Base-by-base conservation (phyloP, 2,113 vertebrate species). In the Origma solitaria region DNA sequence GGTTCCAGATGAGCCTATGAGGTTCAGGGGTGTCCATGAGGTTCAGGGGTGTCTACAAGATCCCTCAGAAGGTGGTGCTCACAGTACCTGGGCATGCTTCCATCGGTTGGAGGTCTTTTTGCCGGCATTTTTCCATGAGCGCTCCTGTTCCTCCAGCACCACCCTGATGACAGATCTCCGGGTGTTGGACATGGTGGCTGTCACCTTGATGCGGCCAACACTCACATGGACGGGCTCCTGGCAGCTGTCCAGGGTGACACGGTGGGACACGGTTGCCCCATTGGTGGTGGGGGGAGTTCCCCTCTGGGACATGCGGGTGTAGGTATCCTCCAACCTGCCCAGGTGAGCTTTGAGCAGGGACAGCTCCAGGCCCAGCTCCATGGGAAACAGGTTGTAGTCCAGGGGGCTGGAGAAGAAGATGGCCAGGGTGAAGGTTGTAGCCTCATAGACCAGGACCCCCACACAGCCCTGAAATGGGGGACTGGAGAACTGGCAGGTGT, bases 231-330 rank as follows among this genome's bases (percentile, higher is more conserved):
- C 15, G 9, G 58, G 58, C 6, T 64, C 23, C 30, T 78, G 58
- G 58, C 13, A 64, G 37, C 13, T 62, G 47, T 30, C 30, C 30
- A 62, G 47, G 30, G 30, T 62, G 58, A n/a, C 37, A 24, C 21
- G n/a, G 21, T 19, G n/a, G 40, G 7, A 35, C 0, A 3, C 38
- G 13, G 51, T 35, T 28, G 10, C 42, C 18, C 18, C 5, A 1
- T 28, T 28, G 33, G 53, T 57, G 18, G 31, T 27, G 51, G 24
- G 17, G 38, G 38, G 31, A 73, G 23, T 53, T 4, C 20, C 16
- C 44, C 27, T 25, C 28, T 38, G 45, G 45, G 45, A 40, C 35
- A 61, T 61, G 16, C 1, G 4, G 35, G 10, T 40, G 22, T 15
- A 61, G 7, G 4, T 33, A 9, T 40, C 22, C 35, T 49, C 28